A percentile compares a stretch with the other conserved stretches of the same genome.
Conservation (phyloP, 2,113 vertebrate genomes). For the Entelurus aequoreus region DNA sequence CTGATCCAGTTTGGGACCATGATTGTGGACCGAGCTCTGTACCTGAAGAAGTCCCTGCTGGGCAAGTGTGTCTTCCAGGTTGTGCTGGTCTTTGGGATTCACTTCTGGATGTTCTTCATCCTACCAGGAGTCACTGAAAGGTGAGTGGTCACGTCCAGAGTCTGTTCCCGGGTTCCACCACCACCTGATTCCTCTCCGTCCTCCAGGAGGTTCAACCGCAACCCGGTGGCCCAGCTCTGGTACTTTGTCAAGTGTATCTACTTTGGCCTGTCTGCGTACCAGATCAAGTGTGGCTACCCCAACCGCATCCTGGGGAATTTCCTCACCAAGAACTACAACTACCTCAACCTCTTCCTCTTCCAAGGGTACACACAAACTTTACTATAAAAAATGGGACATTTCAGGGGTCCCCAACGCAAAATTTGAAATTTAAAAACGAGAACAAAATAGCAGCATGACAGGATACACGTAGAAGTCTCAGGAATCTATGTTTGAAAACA, state of each 20-base stretch:
- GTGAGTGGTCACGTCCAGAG: constrained; percentile 26
- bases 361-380: constrained; percentile 53
- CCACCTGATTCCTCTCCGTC: too few species aligned
- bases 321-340: constrained; percentile 73
- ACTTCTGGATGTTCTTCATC: constrained; percentile 81
- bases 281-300: constrained; percentile 71
- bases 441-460: too few species aligned
- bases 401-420: too few species aligned
- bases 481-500: too few species aligned
- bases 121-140: constrained; percentile 75
- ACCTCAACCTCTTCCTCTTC: constrained; percentile 72
- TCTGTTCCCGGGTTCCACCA: background rate
- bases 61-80: constrained; percentile 77
- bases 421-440: too few species aligned
- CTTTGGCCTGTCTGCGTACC: constrained; percentile 71
- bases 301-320: constrained; percentile 67
- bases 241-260: constrained; percentile 71
- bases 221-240: constrained; percentile 66
- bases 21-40: constrained; percentile 74
- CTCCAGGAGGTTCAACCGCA: constrained; percentile 70
- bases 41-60: constrained; percentile 71
- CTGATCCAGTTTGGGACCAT: constrained; percentile 75
- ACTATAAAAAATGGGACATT: too few species aligned
- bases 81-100: constrained; percentile 73
- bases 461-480: too few species aligned